Base-by-base conservation (phyloP, 2,888 invertebrate genomes). In the Netelia virgata region DNA sequence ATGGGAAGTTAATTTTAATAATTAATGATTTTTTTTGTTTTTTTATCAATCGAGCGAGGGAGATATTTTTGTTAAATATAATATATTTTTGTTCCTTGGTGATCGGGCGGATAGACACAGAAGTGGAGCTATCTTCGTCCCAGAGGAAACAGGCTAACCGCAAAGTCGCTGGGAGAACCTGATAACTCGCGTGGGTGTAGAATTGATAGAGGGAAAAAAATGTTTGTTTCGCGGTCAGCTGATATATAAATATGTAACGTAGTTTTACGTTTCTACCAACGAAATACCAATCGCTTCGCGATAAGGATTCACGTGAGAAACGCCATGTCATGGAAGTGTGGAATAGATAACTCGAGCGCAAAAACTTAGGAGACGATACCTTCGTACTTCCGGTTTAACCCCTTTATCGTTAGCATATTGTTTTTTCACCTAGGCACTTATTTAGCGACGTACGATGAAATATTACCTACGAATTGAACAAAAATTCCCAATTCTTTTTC, bases 61-160 rank as follows among this genome's bases (percentile, higher is more conserved):
- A n/a, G n/a, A 20, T 14, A 18, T 61, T 9, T 61, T 9, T 11
- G 11, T 61, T 10, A 14, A 20, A 2, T 20, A 61, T 41, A 20
- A 11, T 20, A n/a, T 41, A 41, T 10, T 28, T 43, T 57, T 23
- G 59, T 72, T 11, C 6, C 14, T n/a, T 18, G 10, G 57, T n/a
- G 14, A 23, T 23, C n/a, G 16, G 55, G 2, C 55, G 2, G 18
- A 57, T 57, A 20, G 11, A 72, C 53, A 64, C 16, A 55, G 43
- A 68, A 76, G 36, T 73, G 47, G 61, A 68, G 77, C 74, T 82
- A 81, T 86, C 70, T 57, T 64, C 50, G 64, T 55, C 20, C 23
- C 61, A 84, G 86, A 89, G 89, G 89, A 89, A 89, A 83, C 86
- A 59, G 86, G 55, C 73, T 57, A 84, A 89, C 89, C 89, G 86